Conservation (phyloP, 37 sponge, comb jelly and placozoan species). For the Eunapius fragilis region DNA sequence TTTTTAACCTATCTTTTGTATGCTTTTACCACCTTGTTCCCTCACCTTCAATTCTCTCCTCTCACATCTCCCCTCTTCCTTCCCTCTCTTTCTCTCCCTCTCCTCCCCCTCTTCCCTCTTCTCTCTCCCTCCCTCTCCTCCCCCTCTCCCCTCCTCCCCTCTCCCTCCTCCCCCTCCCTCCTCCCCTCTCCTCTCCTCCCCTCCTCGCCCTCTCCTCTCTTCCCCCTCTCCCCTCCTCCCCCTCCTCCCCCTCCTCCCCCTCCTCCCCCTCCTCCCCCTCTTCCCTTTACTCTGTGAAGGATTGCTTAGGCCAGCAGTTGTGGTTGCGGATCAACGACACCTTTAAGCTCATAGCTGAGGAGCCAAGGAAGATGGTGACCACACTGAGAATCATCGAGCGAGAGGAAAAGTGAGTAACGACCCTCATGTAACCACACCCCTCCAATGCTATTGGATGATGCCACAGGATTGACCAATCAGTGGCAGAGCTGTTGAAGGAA, state of each 20-base stretch:
- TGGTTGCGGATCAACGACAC: conserved; percentile 54
- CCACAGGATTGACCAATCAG: conserved; percentile 23
- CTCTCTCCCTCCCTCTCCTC: too few relatives aligned
- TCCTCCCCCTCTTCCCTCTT: too few relatives aligned
- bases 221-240: neutral
- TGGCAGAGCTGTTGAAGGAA: conserved; percentile 41
- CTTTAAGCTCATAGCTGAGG: conserved; percentile 26
- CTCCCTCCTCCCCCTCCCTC: neutral
- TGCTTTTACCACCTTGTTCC: neutral
- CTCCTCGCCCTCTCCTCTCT: neutral
- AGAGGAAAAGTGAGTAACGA: conserved; percentile 70
- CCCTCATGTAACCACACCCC: neutral
- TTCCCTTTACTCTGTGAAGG: too few relatives aligned
- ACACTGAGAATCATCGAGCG: conserved; percentile 87
- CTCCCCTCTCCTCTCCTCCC: too few relatives aligned
- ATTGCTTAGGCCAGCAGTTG: conserved; percentile 68
- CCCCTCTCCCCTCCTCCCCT: neutral
- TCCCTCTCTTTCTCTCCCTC: too few relatives aligned
- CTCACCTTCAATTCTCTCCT: too few relatives aligned
- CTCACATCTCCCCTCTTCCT: too few relatives aligned
- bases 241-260: too few relatives aligned
- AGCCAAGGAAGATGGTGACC: conserved; percentile 78
- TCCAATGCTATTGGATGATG: neutral
- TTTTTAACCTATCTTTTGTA: too few relatives aligned
- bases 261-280: neutral